These are phyloP conservation scores for Cerceris ruficornis DNA, from an alignment of 2,888 invertebrate genomes.

Conservation along the genomic window DNA sequence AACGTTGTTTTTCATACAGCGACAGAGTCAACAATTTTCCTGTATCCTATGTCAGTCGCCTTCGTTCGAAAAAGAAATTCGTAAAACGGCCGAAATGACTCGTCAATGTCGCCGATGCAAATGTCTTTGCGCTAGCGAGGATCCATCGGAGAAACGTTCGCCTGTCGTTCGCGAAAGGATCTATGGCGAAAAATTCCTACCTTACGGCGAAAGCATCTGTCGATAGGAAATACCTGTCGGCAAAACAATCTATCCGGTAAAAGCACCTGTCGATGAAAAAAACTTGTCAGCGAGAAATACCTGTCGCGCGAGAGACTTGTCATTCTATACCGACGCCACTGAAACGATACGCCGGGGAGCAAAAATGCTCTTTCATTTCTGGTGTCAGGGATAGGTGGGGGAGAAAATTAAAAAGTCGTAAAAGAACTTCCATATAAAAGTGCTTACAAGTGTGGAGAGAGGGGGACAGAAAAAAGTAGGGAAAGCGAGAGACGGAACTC, in stretches of 20 bases:
- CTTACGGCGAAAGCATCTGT: constrained; percentile 37
- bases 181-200: constrained; percentile 1
- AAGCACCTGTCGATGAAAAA: constrained; percentile 13
- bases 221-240: constrained; percentile 27
- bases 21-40: no score
- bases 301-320: constrained; percentile 13
- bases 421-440: constrained; percentile 21
- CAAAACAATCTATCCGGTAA: neutral
- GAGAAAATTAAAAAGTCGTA: constrained; percentile 33
- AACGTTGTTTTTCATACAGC: no score
- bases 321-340: constrained; percentile 15
- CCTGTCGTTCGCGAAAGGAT: constrained; percentile 4
- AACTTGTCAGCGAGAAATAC: constrained; percentile 23
- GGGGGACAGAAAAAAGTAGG: neutral
- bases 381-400: neutral
- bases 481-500: neutral
- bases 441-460: constrained; percentile 6
- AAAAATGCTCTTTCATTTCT: constrained; percentile 24
- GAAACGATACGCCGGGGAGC: constrained; percentile 17
- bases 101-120: constrained; percentile 6
- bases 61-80: neutral
- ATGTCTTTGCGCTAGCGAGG: constrained; percentile 1
- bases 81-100: neutral
- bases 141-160: neutral
- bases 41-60: no score